Evolutionary conservation across 2,888 invertebrate species (phyloP).

Genomic region (Ophonus ardosiacus): DNA sequence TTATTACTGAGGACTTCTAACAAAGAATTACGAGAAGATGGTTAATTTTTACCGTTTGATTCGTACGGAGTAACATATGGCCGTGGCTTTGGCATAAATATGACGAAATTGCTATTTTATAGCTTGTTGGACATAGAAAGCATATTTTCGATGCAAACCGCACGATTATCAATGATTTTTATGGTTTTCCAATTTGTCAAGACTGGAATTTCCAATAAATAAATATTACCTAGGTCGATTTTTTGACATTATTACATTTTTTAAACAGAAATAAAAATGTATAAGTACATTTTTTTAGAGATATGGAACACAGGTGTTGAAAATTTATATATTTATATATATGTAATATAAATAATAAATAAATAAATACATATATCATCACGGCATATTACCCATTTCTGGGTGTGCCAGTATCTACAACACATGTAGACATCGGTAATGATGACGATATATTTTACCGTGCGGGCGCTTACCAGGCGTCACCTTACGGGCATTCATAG

Average conservation of each 20-base stretch:
- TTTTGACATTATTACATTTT: background rate
- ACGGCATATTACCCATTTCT: too few relatives aligned
- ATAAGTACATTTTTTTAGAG: background rate
- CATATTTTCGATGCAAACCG: background rate
- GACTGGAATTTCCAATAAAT: background rate
- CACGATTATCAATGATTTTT: background rate
- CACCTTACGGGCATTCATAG: too few relatives aligned
- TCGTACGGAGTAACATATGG: constrained; percentile 49
- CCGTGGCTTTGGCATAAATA: constrained; percentile 50
- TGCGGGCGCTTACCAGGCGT: too few relatives aligned
- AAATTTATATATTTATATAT: background rate
- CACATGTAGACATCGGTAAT: too few relatives aligned
- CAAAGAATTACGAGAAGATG: constrained; percentile 61
- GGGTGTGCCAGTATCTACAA: too few relatives aligned
- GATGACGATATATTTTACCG: too few relatives aligned
- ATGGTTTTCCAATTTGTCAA: background rate
- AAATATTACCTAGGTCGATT: background rate
- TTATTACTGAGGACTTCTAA: constrained; percentile 60
- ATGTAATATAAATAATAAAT: too few relatives aligned
- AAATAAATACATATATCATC: too few relatives aligned
- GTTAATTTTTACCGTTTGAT: constrained; percentile 60
- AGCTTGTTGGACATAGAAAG: background rate
- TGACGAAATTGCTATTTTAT: constrained; percentile 44
- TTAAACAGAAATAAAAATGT: background rate
- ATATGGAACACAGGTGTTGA: background rate